Conservation (phyloP, 1,140 invertebrate species). For the Meloidogyne floridensis region DNA sequence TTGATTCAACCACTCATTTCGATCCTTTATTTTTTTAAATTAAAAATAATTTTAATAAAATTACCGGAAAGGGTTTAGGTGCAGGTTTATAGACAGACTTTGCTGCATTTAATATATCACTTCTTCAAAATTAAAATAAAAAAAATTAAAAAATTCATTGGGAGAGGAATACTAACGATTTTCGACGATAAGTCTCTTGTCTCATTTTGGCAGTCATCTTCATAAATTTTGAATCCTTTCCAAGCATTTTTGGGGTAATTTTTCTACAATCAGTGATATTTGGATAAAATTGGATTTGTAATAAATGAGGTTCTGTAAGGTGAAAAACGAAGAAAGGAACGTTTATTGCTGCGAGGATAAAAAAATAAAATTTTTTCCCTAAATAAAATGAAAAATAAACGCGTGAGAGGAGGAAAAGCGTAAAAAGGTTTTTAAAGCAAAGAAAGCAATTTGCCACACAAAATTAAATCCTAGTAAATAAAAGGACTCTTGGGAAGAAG, state of each 20-base stretch:
- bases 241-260: not conserved
- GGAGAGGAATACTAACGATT: not conserved
- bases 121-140: not conserved
- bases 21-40: constrained; percentile 3
- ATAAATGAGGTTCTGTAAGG: not conserved
- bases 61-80: constrained; percentile 18
- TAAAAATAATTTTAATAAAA: not conserved
- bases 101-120: constrained; percentile 9
- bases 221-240: constrained; percentile 9
- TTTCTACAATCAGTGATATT: not conserved
- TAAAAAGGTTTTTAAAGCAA: not conserved
- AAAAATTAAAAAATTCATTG: not conserved
- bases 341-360: not conserved
- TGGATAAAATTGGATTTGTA: not conserved
- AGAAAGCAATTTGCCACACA: constrained; percentile 6
- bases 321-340: not conserved
- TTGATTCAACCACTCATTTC: constrained; percentile 18
- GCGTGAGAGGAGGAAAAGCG: not conserved
- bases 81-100: constrained; percentile 9
- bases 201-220: not conserved
- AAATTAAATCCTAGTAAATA: not conserved
- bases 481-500: constrained; percentile 1
- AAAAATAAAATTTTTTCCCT: not conserved
- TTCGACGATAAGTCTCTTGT: not conserved
- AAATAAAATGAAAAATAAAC: not conserved